Percentiles rank a stretch among this genome's conserved stretches.
Conservation (phyloP, 2,113 vertebrate species). For the Xiphophorus couchianus region DNA sequence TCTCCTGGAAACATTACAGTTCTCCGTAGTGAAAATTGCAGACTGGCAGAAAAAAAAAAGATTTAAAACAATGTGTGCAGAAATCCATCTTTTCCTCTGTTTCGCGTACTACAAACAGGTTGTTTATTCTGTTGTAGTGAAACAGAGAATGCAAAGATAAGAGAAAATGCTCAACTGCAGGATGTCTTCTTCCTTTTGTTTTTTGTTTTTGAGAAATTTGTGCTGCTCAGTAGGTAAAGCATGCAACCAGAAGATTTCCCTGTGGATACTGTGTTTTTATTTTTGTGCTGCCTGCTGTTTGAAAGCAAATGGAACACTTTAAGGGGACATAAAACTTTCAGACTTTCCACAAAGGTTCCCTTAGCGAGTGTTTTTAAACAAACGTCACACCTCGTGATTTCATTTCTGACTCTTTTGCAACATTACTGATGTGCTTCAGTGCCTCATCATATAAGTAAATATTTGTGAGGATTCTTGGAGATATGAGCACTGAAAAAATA, state of each 20-base stretch:
- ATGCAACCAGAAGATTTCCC: not conserved
- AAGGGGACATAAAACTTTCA: not conserved
- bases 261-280: too few species aligned
- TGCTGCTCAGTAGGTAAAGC: not conserved
- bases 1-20: slow-evolving; percentile 15
- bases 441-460: slow-evolving; percentile 82
- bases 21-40: slow-evolving; percentile 19
- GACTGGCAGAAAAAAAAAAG: not conserved
- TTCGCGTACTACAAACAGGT: not conserved
- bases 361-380: slow-evolving; percentile 34
- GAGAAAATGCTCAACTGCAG: not conserved
- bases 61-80: not conserved
- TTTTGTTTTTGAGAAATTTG: not conserved
- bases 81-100: not conserved
- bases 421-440: slow-evolving; percentile 76
- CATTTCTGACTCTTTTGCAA: slow-evolving; percentile 58
- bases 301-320: slow-evolving; percentile 14
- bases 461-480: slow-evolving; percentile 56
- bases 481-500: slow-evolving; percentile 9
- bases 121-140: not conserved
- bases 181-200: not conserved
- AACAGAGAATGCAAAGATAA: not conserved
- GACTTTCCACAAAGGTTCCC: slow-evolving; percentile 26
- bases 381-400: slow-evolving; percentile 22
- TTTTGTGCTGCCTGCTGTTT: too few species aligned